Conservation (phyloP, 2,797 vertebrate genomes). For the Gobio occitaniae region DNA sequence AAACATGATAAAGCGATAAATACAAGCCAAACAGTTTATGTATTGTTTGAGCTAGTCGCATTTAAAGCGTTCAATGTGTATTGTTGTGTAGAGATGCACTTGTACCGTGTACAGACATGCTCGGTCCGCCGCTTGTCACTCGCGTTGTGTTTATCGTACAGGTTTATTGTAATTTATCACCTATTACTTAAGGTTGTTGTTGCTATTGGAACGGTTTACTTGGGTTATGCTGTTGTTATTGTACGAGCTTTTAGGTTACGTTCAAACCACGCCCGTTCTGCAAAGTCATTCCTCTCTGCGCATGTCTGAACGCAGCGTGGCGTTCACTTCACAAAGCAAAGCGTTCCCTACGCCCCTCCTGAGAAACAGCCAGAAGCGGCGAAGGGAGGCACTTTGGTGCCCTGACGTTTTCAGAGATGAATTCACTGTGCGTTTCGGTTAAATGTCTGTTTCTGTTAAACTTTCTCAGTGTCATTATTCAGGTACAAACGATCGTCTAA, state of each 20-base stretch:
- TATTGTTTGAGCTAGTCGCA: background rate
- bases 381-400: background rate
- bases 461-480: background rate
- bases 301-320: slow-evolving; percentile 39
- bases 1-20: background rate
- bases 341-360: slow-evolving; percentile 22
- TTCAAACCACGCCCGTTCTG: slow-evolving; percentile 54
- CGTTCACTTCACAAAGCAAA: slow-evolving; percentile 27
- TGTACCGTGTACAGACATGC: slow-evolving; percentile 42
- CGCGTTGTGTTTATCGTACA: background rate
- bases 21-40: background rate
- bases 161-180: background rate
- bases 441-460: background rate
- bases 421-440: background rate
- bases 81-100: background rate
- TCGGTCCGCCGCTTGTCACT: slow-evolving; percentile 27
- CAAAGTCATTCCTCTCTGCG: slow-evolving; percentile 31
- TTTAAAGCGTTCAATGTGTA: background rate
- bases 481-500: background rate
- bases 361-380: background rate
- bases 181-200: slow-evolving; percentile 25
- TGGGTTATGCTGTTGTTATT: slow-evolving; percentile 5
- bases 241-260: background rate
- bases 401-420: no score
- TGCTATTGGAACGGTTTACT: slow-evolving; percentile 23